A percentile compares a stretch with the other conserved stretches of the same genome.
Evolutionary conservation across 2,113 vertebrate genomes (phyloP).

Genomic region (Perca flavescens): DNA sequence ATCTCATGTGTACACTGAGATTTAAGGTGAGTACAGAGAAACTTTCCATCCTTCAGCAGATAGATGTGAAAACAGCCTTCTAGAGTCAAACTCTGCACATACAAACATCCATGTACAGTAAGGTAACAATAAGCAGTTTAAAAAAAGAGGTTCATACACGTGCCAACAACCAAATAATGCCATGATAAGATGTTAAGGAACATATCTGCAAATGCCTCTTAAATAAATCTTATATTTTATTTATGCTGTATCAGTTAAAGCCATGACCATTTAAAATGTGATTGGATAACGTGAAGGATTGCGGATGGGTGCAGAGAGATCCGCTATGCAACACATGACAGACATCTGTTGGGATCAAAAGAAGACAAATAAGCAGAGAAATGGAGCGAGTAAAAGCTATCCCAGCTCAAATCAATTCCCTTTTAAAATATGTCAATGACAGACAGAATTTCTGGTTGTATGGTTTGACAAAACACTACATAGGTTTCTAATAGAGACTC

Average conservation of each 20-base stretch:
- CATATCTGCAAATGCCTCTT: neutral
- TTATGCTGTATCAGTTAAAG: neutral
- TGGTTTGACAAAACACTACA: neutral
- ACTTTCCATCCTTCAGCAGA: neutral
- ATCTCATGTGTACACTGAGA: neutral
- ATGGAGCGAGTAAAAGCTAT: neutral
- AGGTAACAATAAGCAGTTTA: neutral
- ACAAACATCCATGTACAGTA: neutral
- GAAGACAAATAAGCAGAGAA: constrained; percentile 44
- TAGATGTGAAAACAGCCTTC: neutral
- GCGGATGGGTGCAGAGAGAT: neutral
- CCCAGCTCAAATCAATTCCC: constrained; percentile 7
- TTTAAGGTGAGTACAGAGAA: neutral
- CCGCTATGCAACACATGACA: constrained; percentile 13
- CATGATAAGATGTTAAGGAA: neutral
- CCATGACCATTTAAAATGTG: neutral
- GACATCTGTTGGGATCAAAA: constrained; percentile 64
- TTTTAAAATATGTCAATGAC: constrained; percentile 18
- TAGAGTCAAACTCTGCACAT: neutral
- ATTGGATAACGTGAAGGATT: constrained; percentile 3
- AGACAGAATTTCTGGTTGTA: neutral
- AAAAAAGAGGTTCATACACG: neutral
- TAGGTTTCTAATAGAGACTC: neutral
- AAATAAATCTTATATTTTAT: too few species aligned
- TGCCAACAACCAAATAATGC: neutral